Conservation (phyloP, 2,888 invertebrate species). For the Himalopsyche japonica region DNA sequence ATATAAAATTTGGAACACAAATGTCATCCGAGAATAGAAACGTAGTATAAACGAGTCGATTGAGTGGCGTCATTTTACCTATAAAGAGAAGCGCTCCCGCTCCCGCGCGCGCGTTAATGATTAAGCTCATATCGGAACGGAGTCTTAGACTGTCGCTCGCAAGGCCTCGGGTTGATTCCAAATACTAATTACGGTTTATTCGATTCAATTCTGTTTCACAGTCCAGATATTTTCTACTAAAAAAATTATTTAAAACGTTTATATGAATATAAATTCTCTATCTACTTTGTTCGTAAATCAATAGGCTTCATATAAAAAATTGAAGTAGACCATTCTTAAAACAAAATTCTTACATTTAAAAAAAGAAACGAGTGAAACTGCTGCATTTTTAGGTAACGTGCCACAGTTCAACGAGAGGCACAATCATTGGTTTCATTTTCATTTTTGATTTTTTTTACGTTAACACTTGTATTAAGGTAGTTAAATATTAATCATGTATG, state of each 20-base stretch:
- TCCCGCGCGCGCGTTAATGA: neutral
- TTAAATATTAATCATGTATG: conserved; percentile 35
- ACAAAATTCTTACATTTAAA: conserved; percentile 36
- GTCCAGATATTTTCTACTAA: conserved; percentile 33
- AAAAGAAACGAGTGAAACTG: conserved; percentile 34
- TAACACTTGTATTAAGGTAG: conserved; percentile 26
- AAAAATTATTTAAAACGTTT: conserved; percentile 31
- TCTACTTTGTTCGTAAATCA: conserved; percentile 40
- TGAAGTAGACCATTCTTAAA: conserved; percentile 35
- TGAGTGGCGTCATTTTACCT: neutral
- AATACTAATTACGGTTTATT: conserved; percentile 35
- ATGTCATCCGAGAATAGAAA: conserved; percentile 19
- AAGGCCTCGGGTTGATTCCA: conserved; percentile 32
- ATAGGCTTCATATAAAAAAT: conserved; percentile 37
- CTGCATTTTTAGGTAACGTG: conserved; percentile 40
- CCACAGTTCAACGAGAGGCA: conserved; percentile 40
- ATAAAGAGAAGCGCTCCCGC: neutral
- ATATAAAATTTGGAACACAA: conserved; percentile 40
- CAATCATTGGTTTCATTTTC: conserved; percentile 41
- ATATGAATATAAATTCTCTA: conserved; percentile 35
- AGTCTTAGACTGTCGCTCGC: conserved; percentile 34
- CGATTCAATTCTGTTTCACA: conserved; percentile 37
- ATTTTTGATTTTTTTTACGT: conserved; percentile 14
- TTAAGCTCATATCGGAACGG: conserved; percentile 38
- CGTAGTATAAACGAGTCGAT: neutral